Conservation (phyloP, 2,888 invertebrate species). For the Aphelenchoides bicaudatus region DNA sequence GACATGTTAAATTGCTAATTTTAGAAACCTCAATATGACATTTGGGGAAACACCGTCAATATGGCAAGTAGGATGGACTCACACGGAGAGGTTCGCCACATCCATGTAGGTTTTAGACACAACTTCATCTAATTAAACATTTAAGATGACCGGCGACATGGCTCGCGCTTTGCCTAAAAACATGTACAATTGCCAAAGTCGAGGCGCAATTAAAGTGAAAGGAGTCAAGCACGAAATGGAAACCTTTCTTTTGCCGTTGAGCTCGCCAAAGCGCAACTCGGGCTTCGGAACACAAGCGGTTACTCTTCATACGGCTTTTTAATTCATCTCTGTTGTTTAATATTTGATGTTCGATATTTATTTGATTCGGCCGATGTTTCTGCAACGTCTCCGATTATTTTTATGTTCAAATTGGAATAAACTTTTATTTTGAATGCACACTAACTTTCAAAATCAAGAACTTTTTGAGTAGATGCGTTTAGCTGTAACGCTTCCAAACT, state of each 20-base stretch:
- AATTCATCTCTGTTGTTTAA: too few relatives aligned
- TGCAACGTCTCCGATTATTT: too few relatives aligned
- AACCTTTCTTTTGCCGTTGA: conserved; percentile 51
- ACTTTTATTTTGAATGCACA: too few relatives aligned
- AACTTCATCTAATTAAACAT: not conserved
- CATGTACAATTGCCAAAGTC: conserved; percentile 81
- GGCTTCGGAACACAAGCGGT: conserved; percentile 13
- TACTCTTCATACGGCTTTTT: not conserved
- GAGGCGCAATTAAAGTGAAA: conserved; percentile 88
- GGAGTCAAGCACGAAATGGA: conserved; percentile 66
- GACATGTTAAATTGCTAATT: too few relatives aligned
- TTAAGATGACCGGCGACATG: conserved; percentile 75
- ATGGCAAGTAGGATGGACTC: conserved; percentile 96
- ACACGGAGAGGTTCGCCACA: conserved; percentile 77
- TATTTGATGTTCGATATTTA: too few relatives aligned
- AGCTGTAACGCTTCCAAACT: conserved; percentile 14
- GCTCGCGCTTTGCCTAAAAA: conserved; percentile 78
- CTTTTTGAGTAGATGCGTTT: not conserved
- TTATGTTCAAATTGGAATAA: too few relatives aligned
- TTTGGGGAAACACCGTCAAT: conserved; percentile 97
- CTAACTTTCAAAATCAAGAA: conserved; percentile 1
- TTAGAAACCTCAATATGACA: conserved; percentile 96
- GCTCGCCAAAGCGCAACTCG: conserved; percentile 49
- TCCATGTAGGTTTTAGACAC: conserved; percentile 61
- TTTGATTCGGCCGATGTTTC: too few relatives aligned